phyloP scores from a whole-genome alignment of 1,140 invertebrate species.

The Drosophila murphyi region DNA sequence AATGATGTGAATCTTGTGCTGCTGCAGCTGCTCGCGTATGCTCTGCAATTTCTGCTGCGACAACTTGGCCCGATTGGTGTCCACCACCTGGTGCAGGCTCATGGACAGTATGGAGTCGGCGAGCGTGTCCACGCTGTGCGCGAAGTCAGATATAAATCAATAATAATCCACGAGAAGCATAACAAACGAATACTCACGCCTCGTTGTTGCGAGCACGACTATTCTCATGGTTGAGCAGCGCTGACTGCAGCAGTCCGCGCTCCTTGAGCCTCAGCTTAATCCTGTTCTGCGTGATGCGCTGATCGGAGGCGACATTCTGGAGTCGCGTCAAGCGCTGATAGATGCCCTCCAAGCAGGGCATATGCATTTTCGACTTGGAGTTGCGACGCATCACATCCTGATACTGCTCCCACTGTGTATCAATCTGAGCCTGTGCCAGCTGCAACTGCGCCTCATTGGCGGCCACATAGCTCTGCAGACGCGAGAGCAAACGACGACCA shows the following conservation, averaged over 20 bases:
- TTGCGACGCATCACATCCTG: conserved; percentile 85
- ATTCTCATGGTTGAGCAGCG: conserved; percentile 51
- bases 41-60: conserved; percentile 56
- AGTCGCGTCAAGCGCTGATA: conserved; percentile 89
- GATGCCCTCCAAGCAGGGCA: conserved; percentile 88
- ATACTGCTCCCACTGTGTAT: conserved; percentile 87
- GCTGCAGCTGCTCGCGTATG: conserved; percentile 55
- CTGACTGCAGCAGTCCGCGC: conserved; percentile 52
- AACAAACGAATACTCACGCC: conserved; percentile 35
- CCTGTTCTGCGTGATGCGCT: conserved; percentile 84
- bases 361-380: conserved; percentile 84
- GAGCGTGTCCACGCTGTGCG: conserved; percentile 62
- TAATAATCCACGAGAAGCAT: too few species aligned
- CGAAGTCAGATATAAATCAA: not conserved
- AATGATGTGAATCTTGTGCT: conserved; percentile 66
- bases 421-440: conserved; percentile 86
- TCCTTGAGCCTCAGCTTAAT: conserved; percentile 83
- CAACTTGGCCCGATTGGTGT: conserved; percentile 60
- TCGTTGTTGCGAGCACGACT: conserved; percentile 62
- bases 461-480: conserved; percentile 86
- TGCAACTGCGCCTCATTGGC: conserved; percentile 88
- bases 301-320: conserved; percentile 86
- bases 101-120: conserved; percentile 80
- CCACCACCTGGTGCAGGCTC: conserved; percentile 62
- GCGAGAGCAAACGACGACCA: conserved; percentile 85